These are phyloP conservation scores for Ligdia adustata DNA, from an alignment of 2,888 invertebrate genomes.

Conservation along the genomic window DNA sequence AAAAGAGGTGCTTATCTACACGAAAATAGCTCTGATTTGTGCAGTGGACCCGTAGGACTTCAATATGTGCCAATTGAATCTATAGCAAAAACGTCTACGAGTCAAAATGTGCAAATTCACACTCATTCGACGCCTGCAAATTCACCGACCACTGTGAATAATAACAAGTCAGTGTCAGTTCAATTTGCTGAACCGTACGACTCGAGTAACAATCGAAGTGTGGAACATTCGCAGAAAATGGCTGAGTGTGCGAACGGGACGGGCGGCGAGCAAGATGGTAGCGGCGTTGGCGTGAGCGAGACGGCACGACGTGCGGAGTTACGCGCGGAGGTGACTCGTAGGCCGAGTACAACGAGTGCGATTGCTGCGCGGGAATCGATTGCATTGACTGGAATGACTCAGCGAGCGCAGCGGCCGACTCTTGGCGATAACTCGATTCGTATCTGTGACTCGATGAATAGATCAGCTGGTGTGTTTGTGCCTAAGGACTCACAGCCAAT, in stretches of 20 bases:
- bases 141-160: background rate
- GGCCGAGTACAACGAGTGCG: background rate
- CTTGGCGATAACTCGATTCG: background rate
- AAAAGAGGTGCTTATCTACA: background rate
- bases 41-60: background rate
- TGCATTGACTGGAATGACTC: background rate
- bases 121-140: slow-evolving; percentile 1
- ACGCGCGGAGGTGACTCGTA: background rate
- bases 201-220: too few relatives aligned
- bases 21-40: background rate
- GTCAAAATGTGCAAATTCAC: background rate
- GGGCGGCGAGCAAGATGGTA: background rate
- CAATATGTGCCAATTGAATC: slow-evolving; percentile 4
- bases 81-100: background rate
- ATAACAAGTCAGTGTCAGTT: too few relatives aligned
- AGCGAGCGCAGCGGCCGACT: background rate
- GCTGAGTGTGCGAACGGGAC: background rate
- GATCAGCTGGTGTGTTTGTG: background rate
- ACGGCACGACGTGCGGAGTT: background rate
- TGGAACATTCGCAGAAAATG: too few relatives aligned
- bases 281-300: background rate
- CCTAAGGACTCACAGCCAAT: slow-evolving; percentile 2
- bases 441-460: background rate
- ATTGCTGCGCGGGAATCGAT: background rate
- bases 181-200: too few relatives aligned